A percentile compares a stretch with the other conserved stretches of the same genome.
phyloP scores from a whole-genome alignment of 1,140 invertebrate species.

The Lepidurus packardi region DNA sequence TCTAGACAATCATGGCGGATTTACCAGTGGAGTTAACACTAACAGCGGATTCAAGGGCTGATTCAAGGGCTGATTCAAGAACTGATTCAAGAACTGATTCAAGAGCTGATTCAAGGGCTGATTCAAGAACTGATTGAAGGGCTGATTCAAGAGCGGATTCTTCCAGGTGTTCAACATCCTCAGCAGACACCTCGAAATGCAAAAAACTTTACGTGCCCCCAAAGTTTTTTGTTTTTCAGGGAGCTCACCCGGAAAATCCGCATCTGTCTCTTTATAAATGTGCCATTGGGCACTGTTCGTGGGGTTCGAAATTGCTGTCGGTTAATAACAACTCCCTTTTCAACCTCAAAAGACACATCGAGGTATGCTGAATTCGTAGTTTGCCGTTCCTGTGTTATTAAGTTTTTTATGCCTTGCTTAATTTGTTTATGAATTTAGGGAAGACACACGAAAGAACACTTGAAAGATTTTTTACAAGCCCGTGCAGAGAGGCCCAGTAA shows the following conservation, averaged over 20 bases:
- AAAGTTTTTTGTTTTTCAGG: conserved; percentile 1
- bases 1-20: background rate
- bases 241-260: background rate
- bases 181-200: background rate
- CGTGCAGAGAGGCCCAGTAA: background rate
- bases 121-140: background rate
- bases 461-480: background rate
- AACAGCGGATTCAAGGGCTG: too few relatives aligned
- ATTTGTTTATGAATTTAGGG: background rate
- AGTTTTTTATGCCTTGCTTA: background rate
- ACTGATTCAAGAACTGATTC: background rate
- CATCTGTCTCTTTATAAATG: background rate
- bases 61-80: too few relatives aligned
- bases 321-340: conserved; percentile 6
- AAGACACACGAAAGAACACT: background rate
- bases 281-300: background rate
- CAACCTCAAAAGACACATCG: background rate
- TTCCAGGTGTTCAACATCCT: background rate
- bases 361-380: conserved; percentile 1
- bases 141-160: background rate
- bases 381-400: background rate
- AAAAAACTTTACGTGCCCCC: background rate
- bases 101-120: background rate
- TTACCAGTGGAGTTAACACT: background rate
- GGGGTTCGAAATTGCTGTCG: background rate